phyloP scores from a whole-genome alignment of 2,888 invertebrate species.

The Gymnoscelis rufifasciata region DNA sequence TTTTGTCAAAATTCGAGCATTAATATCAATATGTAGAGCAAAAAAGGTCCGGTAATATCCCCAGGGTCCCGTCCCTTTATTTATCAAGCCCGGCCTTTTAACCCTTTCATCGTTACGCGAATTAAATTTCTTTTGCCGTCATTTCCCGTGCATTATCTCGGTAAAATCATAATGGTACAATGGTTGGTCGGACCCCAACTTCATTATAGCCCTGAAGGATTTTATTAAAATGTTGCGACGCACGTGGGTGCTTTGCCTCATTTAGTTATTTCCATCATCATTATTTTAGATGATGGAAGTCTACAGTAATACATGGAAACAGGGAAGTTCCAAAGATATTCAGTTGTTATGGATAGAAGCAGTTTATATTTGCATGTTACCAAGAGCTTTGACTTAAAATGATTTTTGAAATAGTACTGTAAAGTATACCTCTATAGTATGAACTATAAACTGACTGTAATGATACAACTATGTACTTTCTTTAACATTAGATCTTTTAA shows the following conservation, averaged over 20 bases:
- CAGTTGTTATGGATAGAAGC: no score
- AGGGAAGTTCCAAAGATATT: no score
- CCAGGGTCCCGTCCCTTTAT: constrained; percentile 66
- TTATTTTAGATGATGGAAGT: no score
- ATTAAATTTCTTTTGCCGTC: constrained; percentile 79
- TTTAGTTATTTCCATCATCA: constrained; percentile 28
- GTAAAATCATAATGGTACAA: constrained; percentile 77
- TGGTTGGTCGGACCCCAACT: constrained; percentile 49
- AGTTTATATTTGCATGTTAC: no score
- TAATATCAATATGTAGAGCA: constrained; percentile 76
- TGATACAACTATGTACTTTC: no score
- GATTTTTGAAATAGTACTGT: no score
- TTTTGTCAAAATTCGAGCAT: constrained; percentile 75
- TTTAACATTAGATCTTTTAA: no score
- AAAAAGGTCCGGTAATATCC: constrained; percentile 72
- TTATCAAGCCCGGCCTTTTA: constrained; percentile 73
- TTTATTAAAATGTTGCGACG: constrained; percentile 76
- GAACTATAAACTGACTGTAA: no score
- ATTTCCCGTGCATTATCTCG: constrained; percentile 79
- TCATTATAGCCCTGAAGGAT: constrained; percentile 75
- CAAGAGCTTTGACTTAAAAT: no score
- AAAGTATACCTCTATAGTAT: no score
- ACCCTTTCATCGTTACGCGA: constrained; percentile 78
- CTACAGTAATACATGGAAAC: no score
- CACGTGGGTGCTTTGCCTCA: constrained; percentile 20